phyloP scores from a whole-genome alignment of 1,140 invertebrate genomes.

The Brachionus rotundiformis region DNA sequence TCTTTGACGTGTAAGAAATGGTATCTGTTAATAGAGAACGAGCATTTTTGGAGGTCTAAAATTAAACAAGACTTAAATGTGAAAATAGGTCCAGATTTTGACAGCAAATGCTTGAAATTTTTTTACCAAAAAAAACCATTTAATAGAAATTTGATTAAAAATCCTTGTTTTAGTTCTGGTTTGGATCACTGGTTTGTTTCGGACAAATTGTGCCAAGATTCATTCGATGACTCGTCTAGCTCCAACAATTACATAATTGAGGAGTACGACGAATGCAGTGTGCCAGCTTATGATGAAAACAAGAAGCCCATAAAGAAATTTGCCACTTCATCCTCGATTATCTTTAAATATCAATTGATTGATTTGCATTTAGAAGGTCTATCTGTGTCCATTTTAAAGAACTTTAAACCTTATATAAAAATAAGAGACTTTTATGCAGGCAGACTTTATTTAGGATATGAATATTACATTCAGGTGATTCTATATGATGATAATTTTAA shows the following conservation, averaged over 20 bases:
- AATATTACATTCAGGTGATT: slow-evolving; percentile 1
- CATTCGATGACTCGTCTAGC: neutral
- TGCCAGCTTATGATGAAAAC: neutral
- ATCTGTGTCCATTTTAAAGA: neutral
- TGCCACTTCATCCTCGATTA: neutral
- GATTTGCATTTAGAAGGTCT: neutral
- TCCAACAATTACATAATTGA: neutral
- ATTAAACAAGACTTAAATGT: neutral
- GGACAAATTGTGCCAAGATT: neutral
- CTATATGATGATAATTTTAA: neutral
- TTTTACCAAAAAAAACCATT: slow-evolving; percentile 16
- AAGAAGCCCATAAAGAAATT: slow-evolving; percentile 5
- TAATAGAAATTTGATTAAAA: neutral
- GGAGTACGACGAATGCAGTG: neutral
- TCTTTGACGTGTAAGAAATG: slow-evolving; percentile 21
- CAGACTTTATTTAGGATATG: slow-evolving; percentile 19
- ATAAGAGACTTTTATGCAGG: slow-evolving; percentile 8
- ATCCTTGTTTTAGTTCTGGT: neutral
- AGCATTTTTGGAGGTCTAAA: neutral
- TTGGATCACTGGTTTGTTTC: slow-evolving; percentile 8
- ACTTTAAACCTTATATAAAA: neutral
- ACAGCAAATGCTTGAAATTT: neutral
- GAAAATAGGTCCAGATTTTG: neutral
- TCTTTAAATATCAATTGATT: slow-evolving; percentile 26
- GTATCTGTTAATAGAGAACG: neutral